Base-by-base conservation (phyloP, 2,888 invertebrate species). In the Lepeophtheirus nordmannii region DNA sequence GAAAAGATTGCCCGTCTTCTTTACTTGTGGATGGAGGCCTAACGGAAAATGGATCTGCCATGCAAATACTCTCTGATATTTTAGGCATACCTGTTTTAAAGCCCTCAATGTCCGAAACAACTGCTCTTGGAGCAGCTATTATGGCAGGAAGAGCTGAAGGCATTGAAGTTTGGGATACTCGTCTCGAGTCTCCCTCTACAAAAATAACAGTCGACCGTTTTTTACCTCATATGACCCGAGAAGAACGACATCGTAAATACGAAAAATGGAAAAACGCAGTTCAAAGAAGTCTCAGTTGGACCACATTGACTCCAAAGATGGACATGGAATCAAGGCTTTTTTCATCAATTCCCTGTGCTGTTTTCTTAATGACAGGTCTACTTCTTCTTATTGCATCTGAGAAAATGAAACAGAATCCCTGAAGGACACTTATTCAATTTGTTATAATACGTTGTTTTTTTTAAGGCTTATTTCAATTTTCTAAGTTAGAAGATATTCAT, bases 51-150 rank as follows among this genome's bases (percentile, higher is more conserved):
- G 83, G 84, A 73, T 78, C 93, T 2, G 80, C 98, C 59, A 92
- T 97, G 89, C 97, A 98, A 75, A 74, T 97, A 61, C 96, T 97
- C 76, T 90, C 97, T 0, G 96, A 98, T 75, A 81, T 96, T 12
- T 82, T 86, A 62, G 94, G 96, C 0, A 84, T 92, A 70, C 86
- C 89, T 68, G 89, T 97, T 39, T 86, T 87, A 12, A 83, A 91
- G 12, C 87, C 93, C 14, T 84, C 85, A 67, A 81, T 86, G 74
- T 82, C 86, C 72, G 93, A 97, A 76, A 89, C 93, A 71, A 89
- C 92, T 0, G 86, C 93, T 0, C 79, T 96, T 70, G 96, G 96
- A 22, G 92, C 84, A 39, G 96, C 91, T 1, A 86, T 94, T 37
- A 38, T 53, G 79, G 89, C 94, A 10, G 89, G 89, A 11, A 79